These are phyloP conservation scores for Hylaea fasciaria DNA, from an alignment of 2,888 invertebrate genomes.

Conservation along the genomic window DNA sequence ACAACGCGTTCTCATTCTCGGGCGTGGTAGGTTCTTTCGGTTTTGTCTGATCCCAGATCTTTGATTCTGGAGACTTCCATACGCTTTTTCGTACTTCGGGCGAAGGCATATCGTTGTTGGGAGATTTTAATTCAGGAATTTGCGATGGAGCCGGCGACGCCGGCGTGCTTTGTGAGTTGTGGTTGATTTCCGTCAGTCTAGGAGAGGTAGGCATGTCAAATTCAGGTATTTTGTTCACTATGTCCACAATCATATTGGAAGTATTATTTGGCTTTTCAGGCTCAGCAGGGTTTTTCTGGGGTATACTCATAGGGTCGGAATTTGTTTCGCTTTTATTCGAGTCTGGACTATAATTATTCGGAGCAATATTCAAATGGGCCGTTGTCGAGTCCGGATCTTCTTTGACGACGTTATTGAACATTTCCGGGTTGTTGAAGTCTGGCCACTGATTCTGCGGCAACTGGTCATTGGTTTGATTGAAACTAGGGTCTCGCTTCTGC, in stretches of 20 bases:
- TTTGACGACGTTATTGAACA: slow-evolving; percentile 85
- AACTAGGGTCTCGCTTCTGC: slow-evolving; percentile 74
- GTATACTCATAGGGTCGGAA: slow-evolving; percentile 57
- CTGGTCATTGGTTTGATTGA: slow-evolving; percentile 49
- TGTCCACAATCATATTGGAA: slow-evolving; percentile 57
- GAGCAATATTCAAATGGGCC: slow-evolving; percentile 78
- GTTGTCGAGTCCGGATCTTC: slow-evolving; percentile 92
- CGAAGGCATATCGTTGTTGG: slow-evolving; percentile 63
- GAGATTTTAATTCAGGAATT: slow-evolving; percentile 73
- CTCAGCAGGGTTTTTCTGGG: slow-evolving; percentile 66
- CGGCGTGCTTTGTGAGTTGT: slow-evolving; percentile 74
- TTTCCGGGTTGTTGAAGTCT: slow-evolving; percentile 74
- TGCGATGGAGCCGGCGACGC: slow-evolving; percentile 72
- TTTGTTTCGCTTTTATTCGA: slow-evolving; percentile 81
- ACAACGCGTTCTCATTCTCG: slow-evolving; percentile 83
- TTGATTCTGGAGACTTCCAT: slow-evolving; percentile 80
- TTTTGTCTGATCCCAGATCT: slow-evolving; percentile 76
- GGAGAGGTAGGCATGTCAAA: slow-evolving; percentile 80
- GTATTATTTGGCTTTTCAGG: slow-evolving; percentile 57
- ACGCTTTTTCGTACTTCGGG: slow-evolving; percentile 70
- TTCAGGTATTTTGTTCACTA: slow-evolving; percentile 70
- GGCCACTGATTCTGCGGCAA: slow-evolving; percentile 75
- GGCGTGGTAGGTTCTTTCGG: slow-evolving; percentile 65
- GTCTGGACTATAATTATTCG: slow-evolving; percentile 82
- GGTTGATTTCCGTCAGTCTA: slow-evolving; percentile 74